Conservation (phyloP, 2,113 vertebrate species). For the western clawed frog (Xenopus tropicalis) region UCB_Xtro_10.0 CM004449.2:45493001-45493500, state of each 20-base stretch:
- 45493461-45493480: too few relatives aligned
- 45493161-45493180: constrained; percentile 38
- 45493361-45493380: constrained; percentile 14
- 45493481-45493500: too few relatives aligned
- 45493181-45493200: constrained; percentile 18
- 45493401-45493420: too few relatives aligned
- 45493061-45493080: neutral
- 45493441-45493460: too few relatives aligned
- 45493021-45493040: too few relatives aligned
- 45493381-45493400: neutral
- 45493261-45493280: constrained; percentile 60
- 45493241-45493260: constrained; percentile 52
- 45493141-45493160: constrained; percentile 45
- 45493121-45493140: neutral
- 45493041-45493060: too few relatives aligned
- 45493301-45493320: constrained; percentile 47
- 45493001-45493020: too few relatives aligned
- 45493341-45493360: constrained; percentile 23
- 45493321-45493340: constrained; percentile 33
- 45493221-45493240: constrained; percentile 39
- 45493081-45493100: neutral
- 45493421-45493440: too few relatives aligned
- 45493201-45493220: constrained; percentile 51
- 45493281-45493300: constrained; percentile 50
- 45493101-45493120: neutral